Conservation (phyloP, 2,888 invertebrate genomes). For the Protophormia terraenovae region DNA sequence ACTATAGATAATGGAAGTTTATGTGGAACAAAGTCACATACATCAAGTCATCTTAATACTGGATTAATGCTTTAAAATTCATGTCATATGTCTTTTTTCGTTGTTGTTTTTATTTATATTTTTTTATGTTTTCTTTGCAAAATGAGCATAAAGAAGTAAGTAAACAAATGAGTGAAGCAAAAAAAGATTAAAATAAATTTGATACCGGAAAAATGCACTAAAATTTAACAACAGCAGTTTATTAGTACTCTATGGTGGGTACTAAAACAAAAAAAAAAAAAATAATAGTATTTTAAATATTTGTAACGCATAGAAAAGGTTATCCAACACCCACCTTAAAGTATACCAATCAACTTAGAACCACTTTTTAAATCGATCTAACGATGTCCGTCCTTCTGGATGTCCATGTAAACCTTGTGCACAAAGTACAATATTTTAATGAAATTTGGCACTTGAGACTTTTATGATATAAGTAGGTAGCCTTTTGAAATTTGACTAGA, state of each 20-base stretch:
- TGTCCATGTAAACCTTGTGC: too few species aligned
- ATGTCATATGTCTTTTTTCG: constrained; percentile 50
- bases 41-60: constrained; percentile 49
- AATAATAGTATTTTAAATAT: too few species aligned
- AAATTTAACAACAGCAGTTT: constrained; percentile 32
- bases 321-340: too few species aligned
- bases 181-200: background rate
- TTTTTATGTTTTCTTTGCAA: constrained; percentile 1
- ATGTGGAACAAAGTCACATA: constrained; percentile 26
- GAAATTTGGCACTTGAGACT: too few species aligned
- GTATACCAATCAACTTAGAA: too few species aligned
- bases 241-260: background rate
- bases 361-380: too few species aligned
- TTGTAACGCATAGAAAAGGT: too few species aligned
- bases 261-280: background rate
- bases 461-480: too few species aligned
- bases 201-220: constrained; percentile 8
- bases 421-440: too few species aligned
- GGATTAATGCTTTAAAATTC: constrained; percentile 55
- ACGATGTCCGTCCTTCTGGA: too few species aligned
- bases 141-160: background rate
- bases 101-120: constrained; percentile 7
- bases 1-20: constrained; percentile 1
- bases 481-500: too few species aligned
- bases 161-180: background rate